Evolutionary conservation across 2,888 invertebrate genomes (phyloP).

Genomic region (Carterocephalus palaemon): DNA sequence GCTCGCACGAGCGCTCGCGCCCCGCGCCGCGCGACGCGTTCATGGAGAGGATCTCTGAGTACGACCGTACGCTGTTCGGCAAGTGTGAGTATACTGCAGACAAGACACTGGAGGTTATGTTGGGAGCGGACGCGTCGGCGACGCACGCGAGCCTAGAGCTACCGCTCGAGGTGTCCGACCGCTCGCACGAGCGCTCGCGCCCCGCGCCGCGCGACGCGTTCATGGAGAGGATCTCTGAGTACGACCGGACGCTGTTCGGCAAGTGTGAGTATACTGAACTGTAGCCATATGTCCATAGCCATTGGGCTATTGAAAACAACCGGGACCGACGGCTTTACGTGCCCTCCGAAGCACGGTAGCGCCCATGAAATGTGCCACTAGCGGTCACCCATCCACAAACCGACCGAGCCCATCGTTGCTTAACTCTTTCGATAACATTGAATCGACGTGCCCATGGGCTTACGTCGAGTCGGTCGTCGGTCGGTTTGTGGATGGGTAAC

Average conservation of each 20-base stretch:
- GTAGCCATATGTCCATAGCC: too few species aligned
- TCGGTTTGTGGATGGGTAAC: too few species aligned
- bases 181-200: constrained; percentile 45
- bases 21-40: constrained; percentile 34
- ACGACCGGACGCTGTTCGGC: constrained; percentile 49
- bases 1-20: constrained; percentile 45
- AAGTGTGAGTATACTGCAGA: constrained; percentile 52
- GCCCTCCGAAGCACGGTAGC: too few species aligned
- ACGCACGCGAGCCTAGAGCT: constrained; percentile 45
- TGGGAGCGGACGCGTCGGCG: constrained; percentile 39
- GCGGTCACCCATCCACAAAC: too few species aligned
- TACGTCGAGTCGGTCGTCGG: too few species aligned
- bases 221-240: constrained; percentile 59
- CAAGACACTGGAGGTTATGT: constrained; percentile 57
- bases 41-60: constrained; percentile 59
- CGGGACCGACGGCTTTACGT: too few species aligned
- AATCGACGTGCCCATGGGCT: too few species aligned
- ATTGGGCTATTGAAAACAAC: too few species aligned
- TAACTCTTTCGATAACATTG: too few species aligned
- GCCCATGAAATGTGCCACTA: too few species aligned
- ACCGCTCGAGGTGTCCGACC: constrained; percentile 36
- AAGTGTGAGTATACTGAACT: constrained; percentile 53
- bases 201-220: constrained; percentile 34
- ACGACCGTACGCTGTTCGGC: constrained; percentile 49
- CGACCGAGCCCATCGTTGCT: too few species aligned